These are phyloP conservation scores for Axinella damicornis DNA, from an alignment of 37 sponge, comb jelly and placozoan genomes.

Conservation along the genomic window DNA sequence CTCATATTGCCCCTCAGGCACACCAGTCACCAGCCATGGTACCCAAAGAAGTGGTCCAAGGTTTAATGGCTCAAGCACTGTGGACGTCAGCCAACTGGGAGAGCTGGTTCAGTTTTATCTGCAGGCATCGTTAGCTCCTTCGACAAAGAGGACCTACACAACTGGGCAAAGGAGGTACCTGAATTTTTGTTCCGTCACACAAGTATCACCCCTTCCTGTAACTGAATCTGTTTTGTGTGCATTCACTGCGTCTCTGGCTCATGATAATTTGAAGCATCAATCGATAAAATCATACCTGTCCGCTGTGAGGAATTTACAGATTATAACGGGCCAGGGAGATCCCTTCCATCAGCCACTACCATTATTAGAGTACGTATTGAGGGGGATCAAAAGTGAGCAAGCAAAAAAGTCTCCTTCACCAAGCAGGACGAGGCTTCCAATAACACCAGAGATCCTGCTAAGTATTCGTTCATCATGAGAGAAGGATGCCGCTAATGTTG, in stretches of 20 bases:
- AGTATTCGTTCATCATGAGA: no score
- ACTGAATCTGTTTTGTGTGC: not conserved
- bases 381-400: slow-evolving; percentile 5
- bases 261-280: not conserved
- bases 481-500: not conserved
- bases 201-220: not conserved
- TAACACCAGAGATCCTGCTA: no score
- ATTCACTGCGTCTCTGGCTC: not conserved
- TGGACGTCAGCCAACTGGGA: not conserved
- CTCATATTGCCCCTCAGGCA: not conserved
- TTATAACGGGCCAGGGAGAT: not conserved
- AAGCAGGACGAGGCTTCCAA: no score
- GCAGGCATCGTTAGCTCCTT: slow-evolving; percentile 2
- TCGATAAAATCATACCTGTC: slow-evolving; percentile 3
- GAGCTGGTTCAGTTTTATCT: not conserved
- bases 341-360: not conserved
- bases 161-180: not conserved
- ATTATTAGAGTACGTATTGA: not conserved
- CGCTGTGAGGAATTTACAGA: not conserved
- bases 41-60: not conserved
- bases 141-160: slow-evolving; percentile 2
- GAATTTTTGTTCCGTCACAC: not conserved
- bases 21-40: not conserved
- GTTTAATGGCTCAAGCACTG: not conserved
- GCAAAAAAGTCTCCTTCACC: not conserved